A percentile compares a stretch with the other conserved stretches of the same genome.
These are phyloP conservation scores for Mythimna pallens DNA, from an alignment of 2,888 invertebrate species.

Conservation along the genomic window DNA sequence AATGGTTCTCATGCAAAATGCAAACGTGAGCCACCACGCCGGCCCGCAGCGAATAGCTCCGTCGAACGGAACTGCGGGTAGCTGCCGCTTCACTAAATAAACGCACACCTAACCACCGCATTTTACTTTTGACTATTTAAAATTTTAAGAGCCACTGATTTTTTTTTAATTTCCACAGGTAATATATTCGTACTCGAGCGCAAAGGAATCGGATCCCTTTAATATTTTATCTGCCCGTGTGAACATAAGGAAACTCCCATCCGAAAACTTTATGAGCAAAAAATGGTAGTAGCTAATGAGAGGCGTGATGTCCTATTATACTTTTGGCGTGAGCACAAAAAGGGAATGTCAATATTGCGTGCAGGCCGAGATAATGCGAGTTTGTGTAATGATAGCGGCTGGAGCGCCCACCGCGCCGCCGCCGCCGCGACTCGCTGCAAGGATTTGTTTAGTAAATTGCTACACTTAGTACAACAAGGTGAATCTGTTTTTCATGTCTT, in stretches of 20 bases:
- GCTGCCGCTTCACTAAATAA: conserved; percentile 75
- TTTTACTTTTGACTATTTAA: conserved; percentile 74
- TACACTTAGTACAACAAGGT: conserved; percentile 58
- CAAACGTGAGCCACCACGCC: conserved; percentile 74
- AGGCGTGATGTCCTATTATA: conserved; percentile 72
- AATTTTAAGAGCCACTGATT: conserved; percentile 67
- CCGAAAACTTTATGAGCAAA: conserved; percentile 71
- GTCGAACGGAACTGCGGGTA: conserved; percentile 72
- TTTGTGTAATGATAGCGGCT: conserved; percentile 70
- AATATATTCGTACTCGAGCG: conserved; percentile 58
- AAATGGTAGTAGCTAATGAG: conserved; percentile 74
- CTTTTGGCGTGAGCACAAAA: conserved; percentile 71
- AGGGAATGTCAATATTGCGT: conserved; percentile 80
- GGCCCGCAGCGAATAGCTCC: conserved; percentile 69
- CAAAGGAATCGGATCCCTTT: conserved; percentile 66
- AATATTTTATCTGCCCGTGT: conserved; percentile 73
- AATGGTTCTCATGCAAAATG: conserved; percentile 84
- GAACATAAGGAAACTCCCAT: conserved; percentile 69
- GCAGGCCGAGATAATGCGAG: conserved; percentile 71
- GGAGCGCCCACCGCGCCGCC: conserved; percentile 41
- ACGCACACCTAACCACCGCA: conserved; percentile 66
- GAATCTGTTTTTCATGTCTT: conserved; percentile 64
- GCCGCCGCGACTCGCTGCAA: conserved; percentile 47
- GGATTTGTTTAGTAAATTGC: conserved; percentile 69
- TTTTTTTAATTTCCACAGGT: conserved; percentile 50